A percentile compares a stretch with the other conserved stretches of the same genome.
Evolutionary conservation across 1,140 invertebrate species (phyloP).

Genomic region (Cotesia vestalis): DNA sequence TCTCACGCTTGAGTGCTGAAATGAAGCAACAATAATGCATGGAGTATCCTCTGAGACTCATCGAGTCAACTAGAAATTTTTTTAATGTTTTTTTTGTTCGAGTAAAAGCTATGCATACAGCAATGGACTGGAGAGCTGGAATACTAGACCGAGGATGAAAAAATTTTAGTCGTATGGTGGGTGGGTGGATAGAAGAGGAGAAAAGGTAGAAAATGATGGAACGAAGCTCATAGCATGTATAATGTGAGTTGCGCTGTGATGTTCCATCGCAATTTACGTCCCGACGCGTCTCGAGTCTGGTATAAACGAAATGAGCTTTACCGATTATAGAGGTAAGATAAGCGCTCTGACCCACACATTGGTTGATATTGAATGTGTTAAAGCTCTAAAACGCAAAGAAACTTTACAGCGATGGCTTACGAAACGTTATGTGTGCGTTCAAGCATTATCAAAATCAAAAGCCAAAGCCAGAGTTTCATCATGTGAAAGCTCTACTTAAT

Average conservation of each 20-base stretch:
- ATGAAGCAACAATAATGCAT: no score
- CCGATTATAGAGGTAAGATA: constrained; percentile 15
- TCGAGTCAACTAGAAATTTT: no score
- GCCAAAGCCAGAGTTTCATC: neutral
- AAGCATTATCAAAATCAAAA: constrained; percentile 36
- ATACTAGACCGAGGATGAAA: no score
- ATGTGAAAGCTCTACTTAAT: no score
- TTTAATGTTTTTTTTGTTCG: no score
- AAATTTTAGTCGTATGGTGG: no score
- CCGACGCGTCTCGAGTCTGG: constrained; percentile 18
- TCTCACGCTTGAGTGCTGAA: no score
- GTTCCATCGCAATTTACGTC: constrained; percentile 24
- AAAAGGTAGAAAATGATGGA: neutral
- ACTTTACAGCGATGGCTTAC: neutral
- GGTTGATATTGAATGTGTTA: constrained; percentile 52
- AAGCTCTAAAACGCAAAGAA: constrained; percentile 25
- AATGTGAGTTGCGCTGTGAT: constrained; percentile 2
- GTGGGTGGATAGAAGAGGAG: no score
- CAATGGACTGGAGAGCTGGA: no score
- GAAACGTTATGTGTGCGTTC: constrained; percentile 41
- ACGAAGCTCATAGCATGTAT: neutral
- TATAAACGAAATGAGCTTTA: constrained; percentile 8
- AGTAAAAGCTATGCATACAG: no score
- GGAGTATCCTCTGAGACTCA: no score
- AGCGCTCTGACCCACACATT: constrained; percentile 12